Evolutionary conservation across 2,888 invertebrate species (phyloP).

Genomic region (Campopleginae sp.): DNA sequence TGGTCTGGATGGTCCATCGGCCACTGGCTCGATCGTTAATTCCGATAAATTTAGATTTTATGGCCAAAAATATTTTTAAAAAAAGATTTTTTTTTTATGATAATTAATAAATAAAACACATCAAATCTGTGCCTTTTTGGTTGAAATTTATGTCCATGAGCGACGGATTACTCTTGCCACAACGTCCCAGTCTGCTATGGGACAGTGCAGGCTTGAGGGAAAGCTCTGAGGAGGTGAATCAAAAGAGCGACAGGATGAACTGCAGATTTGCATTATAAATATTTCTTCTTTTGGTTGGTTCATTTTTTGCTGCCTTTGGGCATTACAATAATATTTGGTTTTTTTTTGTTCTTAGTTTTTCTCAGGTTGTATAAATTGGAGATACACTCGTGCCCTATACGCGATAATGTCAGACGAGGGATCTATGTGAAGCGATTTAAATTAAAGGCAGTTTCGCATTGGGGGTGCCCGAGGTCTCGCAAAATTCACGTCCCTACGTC

Average conservation of each 20-base stretch:
- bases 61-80: too few species aligned
- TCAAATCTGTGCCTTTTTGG: too few species aligned
- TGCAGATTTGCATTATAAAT: slow-evolving; percentile 21
- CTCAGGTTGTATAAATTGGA: slow-evolving; percentile 48
- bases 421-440: slow-evolving; percentile 77
- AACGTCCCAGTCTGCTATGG: not conserved
- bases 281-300: not conserved
- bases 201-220: not conserved
- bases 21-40: too few species aligned
- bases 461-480: slow-evolving; percentile 52
- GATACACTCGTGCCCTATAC: slow-evolving; percentile 41
- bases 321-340: slow-evolving; percentile 10
- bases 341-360: slow-evolving; percentile 33
- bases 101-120: too few species aligned
- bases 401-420: slow-evolving; percentile 71
- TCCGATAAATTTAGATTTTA: too few species aligned
- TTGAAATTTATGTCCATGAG: not conserved
- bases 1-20: too few species aligned
- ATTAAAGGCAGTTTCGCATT: slow-evolving; percentile 75
- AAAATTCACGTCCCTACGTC: slow-evolving; percentile 65
- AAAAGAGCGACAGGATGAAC: not conserved
- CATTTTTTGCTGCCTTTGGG: slow-evolving; percentile 7
- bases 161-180: not conserved
- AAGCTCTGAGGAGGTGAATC: not conserved
- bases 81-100: too few species aligned